Base-by-base conservation (phyloP, 1,140 invertebrate genomes). In the Hyles vespertilio region DNA sequence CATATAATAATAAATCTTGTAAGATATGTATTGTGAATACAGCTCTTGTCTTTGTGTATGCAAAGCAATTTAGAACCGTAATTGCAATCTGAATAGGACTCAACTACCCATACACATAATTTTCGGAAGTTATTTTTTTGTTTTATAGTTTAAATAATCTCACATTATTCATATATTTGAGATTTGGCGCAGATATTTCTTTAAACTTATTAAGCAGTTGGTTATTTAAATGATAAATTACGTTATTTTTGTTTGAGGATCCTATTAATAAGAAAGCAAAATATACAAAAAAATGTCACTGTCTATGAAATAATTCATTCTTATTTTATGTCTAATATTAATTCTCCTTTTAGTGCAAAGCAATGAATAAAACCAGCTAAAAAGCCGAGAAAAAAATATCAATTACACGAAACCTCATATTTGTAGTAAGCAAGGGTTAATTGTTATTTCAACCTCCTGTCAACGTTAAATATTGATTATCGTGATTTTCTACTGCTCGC, bases 381-480 rank as follows among this genome's bases (percentile, higher is more conserved):
- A 7, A n/a, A 48, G 46, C 52, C 49, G 5, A 56, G 59, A 66
- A 59, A 43, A 44, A 56, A 59, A 61, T 66, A 66, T 66, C 64
- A 66, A 62, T 66, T 59, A 61, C 56, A 56, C 34, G 33, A 56
- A 34, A 56, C 34, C 3, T n/a, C 59, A 58, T 59, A 58, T 63
- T 51, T 46, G 49, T 22, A 58, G 55, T 65, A 48, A 55, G 57
- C 51, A 51, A 49, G 56, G 32, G 45, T 46, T 64, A 64, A 64
- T 64, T 64, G 57, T 56, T 53, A 53, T 46, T 52, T 53, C 11
- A 43, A 49, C 46, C 50, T 49, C 54, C 46, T 3, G 33, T 40
- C 59, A 61, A 62, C 57, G 48, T 59, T 66, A 62, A 58, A 66
- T 36, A 50, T 59, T 64, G 58, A 59, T 64, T 59, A 59, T 57